These are phyloP conservation scores for Adelphocoris suturalis DNA, from an alignment of 2,888 invertebrate genomes.

Conservation along the genomic window DNA sequence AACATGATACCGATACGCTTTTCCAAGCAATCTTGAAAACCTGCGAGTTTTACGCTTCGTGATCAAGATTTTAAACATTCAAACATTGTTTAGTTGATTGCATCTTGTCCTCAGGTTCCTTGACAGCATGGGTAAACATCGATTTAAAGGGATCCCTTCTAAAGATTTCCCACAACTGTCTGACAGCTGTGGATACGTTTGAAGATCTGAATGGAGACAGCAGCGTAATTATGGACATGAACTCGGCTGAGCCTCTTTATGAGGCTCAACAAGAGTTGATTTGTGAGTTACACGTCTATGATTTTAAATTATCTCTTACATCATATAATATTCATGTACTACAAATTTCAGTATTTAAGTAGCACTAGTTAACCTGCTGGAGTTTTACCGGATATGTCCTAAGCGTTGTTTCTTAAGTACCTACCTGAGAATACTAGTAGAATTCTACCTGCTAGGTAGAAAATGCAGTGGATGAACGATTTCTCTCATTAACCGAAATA, in stretches of 20 bases:
- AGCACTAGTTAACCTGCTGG: too few relatives aligned
- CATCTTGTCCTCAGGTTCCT: background rate
- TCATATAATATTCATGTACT: too few relatives aligned
- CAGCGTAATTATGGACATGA: conserved; percentile 43
- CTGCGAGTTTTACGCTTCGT: background rate
- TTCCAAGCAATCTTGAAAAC: background rate
- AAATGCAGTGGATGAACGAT: too few relatives aligned
- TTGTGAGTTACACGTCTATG: background rate
- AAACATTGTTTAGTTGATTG: background rate
- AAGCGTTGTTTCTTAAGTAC: too few relatives aligned
- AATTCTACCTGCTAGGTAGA: too few relatives aligned
- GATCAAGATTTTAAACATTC: background rate
- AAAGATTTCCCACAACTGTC: background rate
- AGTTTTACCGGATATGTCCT: too few relatives aligned
- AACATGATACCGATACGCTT: background rate
- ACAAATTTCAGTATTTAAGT: too few relatives aligned
- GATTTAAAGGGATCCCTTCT: background rate
- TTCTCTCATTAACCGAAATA: too few relatives aligned
- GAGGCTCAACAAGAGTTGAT: conserved; percentile 51
- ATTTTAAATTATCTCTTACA: background rate
- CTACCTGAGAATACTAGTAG: too few relatives aligned
- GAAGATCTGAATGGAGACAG: conserved; percentile 9
- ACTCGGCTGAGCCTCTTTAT: conserved; percentile 31
- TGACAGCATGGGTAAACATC: background rate
- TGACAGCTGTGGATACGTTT: background rate